These are phyloP conservation scores for Paragorgia papillata DNA, from an alignment of 92 coral and sea anemone genomes.

Conservation along the genomic window DNA sequence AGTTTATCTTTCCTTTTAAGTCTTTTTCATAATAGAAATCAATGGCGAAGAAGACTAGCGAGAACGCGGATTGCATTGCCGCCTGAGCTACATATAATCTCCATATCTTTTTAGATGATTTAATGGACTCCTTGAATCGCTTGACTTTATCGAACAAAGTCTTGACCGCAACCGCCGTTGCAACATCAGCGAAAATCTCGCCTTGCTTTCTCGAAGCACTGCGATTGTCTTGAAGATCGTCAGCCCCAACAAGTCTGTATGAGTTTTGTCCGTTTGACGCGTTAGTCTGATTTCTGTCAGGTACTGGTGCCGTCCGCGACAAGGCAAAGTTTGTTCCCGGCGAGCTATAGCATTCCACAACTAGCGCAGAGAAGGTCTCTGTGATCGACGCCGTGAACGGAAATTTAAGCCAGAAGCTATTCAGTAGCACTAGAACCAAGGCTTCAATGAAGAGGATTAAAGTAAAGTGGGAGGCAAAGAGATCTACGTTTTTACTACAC, in stretches of 20 bases:
- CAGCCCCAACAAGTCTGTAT: no score
- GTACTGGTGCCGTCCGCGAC: slow-evolving; percentile 33
- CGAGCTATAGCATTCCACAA: slow-evolving; percentile 47
- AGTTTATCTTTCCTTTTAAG: background rate
- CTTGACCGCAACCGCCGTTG: slow-evolving; percentile 54
- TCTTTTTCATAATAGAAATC: no score
- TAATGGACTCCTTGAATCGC: slow-evolving; percentile 1
- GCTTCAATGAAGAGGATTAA: slow-evolving; percentile 52
- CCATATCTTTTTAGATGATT: background rate
- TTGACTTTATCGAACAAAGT: slow-evolving; percentile 44
- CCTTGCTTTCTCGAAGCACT: background rate
- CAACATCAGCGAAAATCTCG: slow-evolving; percentile 29
- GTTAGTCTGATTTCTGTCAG: background rate
- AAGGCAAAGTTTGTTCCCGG: slow-evolving; percentile 48
- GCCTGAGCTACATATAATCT: no score
- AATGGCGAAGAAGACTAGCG: no score
- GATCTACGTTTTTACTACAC: slow-evolving; percentile 45
- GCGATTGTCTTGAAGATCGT: background rate
- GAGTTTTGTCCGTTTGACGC: background rate
- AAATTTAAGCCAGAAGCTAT: slow-evolving; percentile 56
- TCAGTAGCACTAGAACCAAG: slow-evolving; percentile 25
- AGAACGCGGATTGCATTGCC: no score
- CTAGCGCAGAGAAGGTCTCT: slow-evolving; percentile 50
- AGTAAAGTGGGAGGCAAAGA: slow-evolving; percentile 44
- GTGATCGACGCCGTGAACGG: slow-evolving; percentile 37